Conservation (phyloP, 2,797 vertebrate genomes). For the Margarornis squamiger region DNA sequence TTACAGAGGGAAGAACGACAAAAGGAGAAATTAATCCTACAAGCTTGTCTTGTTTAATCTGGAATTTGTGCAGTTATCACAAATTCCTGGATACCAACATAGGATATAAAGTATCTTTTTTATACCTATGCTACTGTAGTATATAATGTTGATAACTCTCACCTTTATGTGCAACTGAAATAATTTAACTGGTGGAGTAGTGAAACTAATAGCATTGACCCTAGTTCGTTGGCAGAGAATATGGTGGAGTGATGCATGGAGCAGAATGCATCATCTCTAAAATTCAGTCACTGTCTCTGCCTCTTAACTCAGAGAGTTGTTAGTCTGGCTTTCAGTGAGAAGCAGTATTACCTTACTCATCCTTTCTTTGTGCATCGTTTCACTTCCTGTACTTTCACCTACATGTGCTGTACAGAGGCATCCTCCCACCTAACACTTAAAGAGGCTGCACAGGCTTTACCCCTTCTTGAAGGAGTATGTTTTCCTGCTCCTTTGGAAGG, state of each 20-base stretch:
- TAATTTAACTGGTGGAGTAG: neutral
- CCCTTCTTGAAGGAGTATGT: neutral
- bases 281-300: neutral
- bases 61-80: neutral
- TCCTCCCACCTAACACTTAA: neutral
- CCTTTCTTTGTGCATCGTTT: neutral
- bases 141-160: neutral
- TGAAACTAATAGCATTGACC: neutral
- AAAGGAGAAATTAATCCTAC: neutral
- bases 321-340: neutral
- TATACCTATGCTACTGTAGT: neutral
- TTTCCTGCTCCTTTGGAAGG: neutral
- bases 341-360: neutral
- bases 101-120: neutral
- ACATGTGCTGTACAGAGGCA: fast-evolving
- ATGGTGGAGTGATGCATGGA: neutral
- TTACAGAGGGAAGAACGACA: neutral
- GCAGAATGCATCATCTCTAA: neutral
- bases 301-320: neutral
- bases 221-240: neutral
- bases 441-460: neutral
- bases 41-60: neutral
- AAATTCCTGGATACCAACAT: neutral
- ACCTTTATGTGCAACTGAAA: neutral
- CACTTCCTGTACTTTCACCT: neutral